Conservation (phyloP, 64 coral and sea anemone genomes). For the Porites lutea region DNA sequence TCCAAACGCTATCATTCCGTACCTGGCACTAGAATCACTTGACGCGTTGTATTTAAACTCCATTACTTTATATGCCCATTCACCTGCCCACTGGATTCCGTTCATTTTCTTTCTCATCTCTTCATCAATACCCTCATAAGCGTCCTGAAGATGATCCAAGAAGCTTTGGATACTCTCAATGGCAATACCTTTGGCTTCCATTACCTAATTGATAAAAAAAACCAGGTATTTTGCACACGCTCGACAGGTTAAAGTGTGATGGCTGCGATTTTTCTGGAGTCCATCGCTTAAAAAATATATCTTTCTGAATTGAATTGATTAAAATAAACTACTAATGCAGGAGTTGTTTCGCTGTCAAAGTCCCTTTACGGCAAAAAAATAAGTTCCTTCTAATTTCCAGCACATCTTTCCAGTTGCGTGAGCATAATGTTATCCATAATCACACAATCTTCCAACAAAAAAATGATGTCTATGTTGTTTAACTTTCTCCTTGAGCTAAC, state of each 20-base stretch:
- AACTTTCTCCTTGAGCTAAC: too few relatives aligned
- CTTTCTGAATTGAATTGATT: too few relatives aligned
- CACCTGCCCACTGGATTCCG: conserved; percentile 35
- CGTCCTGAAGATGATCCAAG: conserved; percentile 57
- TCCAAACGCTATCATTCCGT: conserved; percentile 76
- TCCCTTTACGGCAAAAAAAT: too few relatives aligned
- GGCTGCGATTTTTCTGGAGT: not conserved
- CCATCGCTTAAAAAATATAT: too few relatives aligned
- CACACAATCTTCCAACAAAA: too few relatives aligned
- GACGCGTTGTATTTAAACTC: conserved; percentile 53
- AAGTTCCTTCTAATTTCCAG: too few relatives aligned
- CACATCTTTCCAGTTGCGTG: too few relatives aligned
- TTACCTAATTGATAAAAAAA: conserved; percentile 44
- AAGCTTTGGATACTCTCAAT: conserved; percentile 35
- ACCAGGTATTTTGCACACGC: not conserved
- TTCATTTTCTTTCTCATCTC: conserved; percentile 68
- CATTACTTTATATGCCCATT: conserved; percentile 43
- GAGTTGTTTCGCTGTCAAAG: too few relatives aligned
- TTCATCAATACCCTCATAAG: conserved; percentile 74
- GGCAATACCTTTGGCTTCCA: conserved; percentile 54
- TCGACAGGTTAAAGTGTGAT: not conserved
- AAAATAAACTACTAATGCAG: too few relatives aligned
- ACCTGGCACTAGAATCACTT: conserved; percentile 32
- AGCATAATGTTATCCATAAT: too few relatives aligned
- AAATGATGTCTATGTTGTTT: too few relatives aligned